Percentiles rank a stretch among this genome's conserved stretches.
These are phyloP conservation scores for Nymphalis polychloros DNA, from an alignment of 2,888 invertebrate genomes.

Conservation along the genomic window DNA sequence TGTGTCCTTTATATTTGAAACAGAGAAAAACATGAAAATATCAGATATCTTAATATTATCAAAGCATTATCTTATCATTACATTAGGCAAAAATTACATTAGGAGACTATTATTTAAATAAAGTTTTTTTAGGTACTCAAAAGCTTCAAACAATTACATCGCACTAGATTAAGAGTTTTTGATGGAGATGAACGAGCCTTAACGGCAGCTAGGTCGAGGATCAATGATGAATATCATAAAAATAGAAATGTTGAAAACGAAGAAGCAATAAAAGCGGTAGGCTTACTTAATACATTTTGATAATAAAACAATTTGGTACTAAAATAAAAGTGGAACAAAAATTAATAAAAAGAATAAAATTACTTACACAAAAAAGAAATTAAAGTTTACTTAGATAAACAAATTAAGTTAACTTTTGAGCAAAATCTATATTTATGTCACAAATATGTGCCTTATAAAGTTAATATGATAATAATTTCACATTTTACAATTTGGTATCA, in stretches of 20 bases:
- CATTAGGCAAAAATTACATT: background rate
- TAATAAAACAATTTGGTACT: background rate
- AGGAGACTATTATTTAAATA: background rate
- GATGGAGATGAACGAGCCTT: constrained; percentile 84
- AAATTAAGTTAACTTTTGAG: too few species aligned
- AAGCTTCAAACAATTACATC: constrained; percentile 87
- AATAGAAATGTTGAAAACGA: constrained; percentile 83
- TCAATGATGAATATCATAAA: constrained; percentile 88
- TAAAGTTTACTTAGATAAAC: too few species aligned
- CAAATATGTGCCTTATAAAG: too few species aligned
- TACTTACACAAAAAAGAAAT: too few species aligned
- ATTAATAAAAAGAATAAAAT: background rate
- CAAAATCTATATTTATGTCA: too few species aligned
- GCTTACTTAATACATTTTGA: constrained; percentile 19
- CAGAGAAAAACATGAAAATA: too few species aligned
- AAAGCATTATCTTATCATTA: background rate
- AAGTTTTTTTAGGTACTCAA: constrained; percentile 81
- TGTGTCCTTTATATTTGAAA: too few species aligned
- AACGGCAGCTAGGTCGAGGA: constrained; percentile 84
- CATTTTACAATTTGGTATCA: background rate
- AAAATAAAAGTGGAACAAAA: background rate
- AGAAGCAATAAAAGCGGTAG: constrained; percentile 84
- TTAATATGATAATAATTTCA: background rate
- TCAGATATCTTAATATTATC: too few species aligned
- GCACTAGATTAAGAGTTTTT: constrained; percentile 85